These are phyloP conservation scores for Gortyna flavago DNA, from an alignment of 2,888 invertebrate species.

Conservation along the genomic window DNA sequence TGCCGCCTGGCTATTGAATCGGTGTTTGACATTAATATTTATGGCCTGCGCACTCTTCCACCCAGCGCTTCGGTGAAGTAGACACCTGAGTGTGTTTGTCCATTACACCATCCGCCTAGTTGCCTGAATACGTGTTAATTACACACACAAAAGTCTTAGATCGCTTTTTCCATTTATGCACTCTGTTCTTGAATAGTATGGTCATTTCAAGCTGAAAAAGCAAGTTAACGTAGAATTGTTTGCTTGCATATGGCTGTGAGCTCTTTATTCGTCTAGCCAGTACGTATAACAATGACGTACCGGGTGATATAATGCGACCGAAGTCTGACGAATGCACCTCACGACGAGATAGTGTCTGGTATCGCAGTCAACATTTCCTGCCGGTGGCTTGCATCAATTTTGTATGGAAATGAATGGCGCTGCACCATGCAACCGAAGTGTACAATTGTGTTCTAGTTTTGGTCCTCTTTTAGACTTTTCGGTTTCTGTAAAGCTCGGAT, in stretches of 20 bases:
- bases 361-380: constrained; percentile 78
- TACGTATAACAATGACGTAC: constrained; percentile 65
- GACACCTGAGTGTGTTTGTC: constrained; percentile 80
- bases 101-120: constrained; percentile 76
- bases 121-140: constrained; percentile 70
- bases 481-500: constrained; percentile 5
- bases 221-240: constrained; percentile 37
- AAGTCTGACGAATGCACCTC: constrained; percentile 70
- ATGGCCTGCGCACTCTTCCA: constrained; percentile 82
- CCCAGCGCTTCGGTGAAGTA: constrained; percentile 83
- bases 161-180: constrained; percentile 43
- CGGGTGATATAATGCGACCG: constrained; percentile 70
- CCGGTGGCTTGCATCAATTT: constrained; percentile 77
- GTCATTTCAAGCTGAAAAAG: constrained; percentile 53
- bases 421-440: constrained; percentile 68
- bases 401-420: constrained; percentile 78
- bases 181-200: constrained; percentile 41
- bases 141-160: constrained; percentile 58
- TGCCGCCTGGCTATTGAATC: constrained; percentile 82
- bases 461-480: constrained; percentile 22
- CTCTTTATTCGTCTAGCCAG: constrained; percentile 51
- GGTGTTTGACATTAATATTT: constrained; percentile 88
- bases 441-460: constrained; percentile 65
- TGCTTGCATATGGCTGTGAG: constrained; percentile 44
- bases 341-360: constrained; percentile 73